Base-by-base conservation (phyloP, 2,797 vertebrate genomes). In the Alcedo quadribrachys region DNA sequence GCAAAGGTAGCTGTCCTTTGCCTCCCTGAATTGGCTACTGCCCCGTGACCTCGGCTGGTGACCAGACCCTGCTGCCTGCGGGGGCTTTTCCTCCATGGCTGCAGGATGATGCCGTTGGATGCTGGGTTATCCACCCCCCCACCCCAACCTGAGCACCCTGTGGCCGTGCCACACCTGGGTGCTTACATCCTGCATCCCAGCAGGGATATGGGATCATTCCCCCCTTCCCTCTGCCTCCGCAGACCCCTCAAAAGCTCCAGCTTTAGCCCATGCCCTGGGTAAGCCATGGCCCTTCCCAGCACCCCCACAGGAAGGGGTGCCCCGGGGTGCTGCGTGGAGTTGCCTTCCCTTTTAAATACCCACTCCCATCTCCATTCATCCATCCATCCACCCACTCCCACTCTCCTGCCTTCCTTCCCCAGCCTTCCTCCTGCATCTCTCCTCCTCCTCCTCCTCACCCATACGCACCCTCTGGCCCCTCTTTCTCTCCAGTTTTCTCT, bases 261-360 rank as follows among this genome's bases (percentile, higher is more conserved):
- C 27, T 46, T 81, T 81, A 50, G 17, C 67, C 63, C 4, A 0
- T 33, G 0, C 4, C 40, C 0, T 19, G 21, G 40, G 5, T 2
- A 51, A 87, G 65, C 73, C 4, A 7, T 66, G 55, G 20, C 55
- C 62, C 55, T 22, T 22, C 25, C 46, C 88, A 54, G 57, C 69
- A 83, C 32, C 74, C 73, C 81, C 69, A 40, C 53, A 69, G 40
- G 37, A 71, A 15, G 30, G 40, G 45, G 25, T 77, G 51, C 42
- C 37, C 70, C 4, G 5, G 53, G 54, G 37, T 3, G 17, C 87
- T 87, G 92, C 65, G 2, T 0, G 2, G 71, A 4, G 9, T 90
- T 91, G 10, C 93, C 97, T 98, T 98, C 97, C 98, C 97, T 98
- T 98, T 98, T 98, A 98, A 98, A 98, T 93, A 45, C 74, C 82